A percentile compares a stretch with the other conserved stretches of the same genome.
phyloP scores from a whole-genome alignment of 1,140 invertebrate genomes.

The Drosophila carrolli region DNA sequence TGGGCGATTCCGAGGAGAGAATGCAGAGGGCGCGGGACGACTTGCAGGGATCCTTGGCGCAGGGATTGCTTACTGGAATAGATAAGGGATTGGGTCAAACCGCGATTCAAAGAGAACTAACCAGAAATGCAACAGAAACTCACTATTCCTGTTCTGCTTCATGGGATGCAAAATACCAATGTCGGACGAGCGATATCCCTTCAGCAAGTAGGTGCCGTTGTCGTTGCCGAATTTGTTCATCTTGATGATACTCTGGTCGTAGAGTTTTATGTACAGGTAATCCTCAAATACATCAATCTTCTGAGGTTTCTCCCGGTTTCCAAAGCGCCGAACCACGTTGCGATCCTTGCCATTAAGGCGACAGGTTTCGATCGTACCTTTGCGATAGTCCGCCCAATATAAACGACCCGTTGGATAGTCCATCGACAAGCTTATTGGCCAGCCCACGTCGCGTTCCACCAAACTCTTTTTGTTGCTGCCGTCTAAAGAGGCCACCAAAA shows the following conservation, averaged over 20 bases:
- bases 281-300: constrained; percentile 92
- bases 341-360: constrained; percentile 89
- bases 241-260: constrained; percentile 88
- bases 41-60: constrained; percentile 86
- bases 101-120: too few species aligned
- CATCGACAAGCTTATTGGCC: constrained; percentile 89
- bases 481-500: constrained; percentile 89
- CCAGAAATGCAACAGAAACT: constrained; percentile 23
- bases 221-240: constrained; percentile 90
- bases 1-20: constrained; percentile 82
- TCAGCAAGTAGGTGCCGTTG: constrained; percentile 86
- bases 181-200: constrained; percentile 87
- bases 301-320: constrained; percentile 86
- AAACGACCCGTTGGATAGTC: constrained; percentile 88
- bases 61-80: constrained; percentile 83
- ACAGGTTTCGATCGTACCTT: constrained; percentile 88
- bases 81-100: neutral
- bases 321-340: constrained; percentile 86
- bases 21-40: constrained; percentile 86
- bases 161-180: constrained; percentile 89
- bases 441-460: constrained; percentile 86
- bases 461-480: constrained; percentile 87
- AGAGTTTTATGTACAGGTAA: constrained; percentile 88
- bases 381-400: constrained; percentile 91
- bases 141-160: constrained; percentile 87